These are phyloP conservation scores for Allobates femoralis DNA, from an alignment of 2,797 vertebrate genomes.

Conservation along the genomic window DNA sequence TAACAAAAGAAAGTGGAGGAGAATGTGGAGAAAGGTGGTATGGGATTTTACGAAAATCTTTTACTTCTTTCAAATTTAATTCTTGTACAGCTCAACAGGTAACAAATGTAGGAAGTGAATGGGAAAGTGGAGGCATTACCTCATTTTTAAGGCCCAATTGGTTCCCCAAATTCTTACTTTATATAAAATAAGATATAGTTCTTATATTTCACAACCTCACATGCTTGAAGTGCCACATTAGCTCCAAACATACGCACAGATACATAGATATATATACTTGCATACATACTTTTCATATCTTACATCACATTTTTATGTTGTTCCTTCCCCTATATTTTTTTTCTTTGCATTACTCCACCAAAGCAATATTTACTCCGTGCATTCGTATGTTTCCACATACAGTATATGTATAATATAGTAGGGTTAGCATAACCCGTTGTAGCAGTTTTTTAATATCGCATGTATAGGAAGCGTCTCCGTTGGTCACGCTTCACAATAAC, in stretches of 20 bases:
- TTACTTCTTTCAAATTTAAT: neutral
- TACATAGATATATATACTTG: neutral
- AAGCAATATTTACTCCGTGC: constrained; percentile 39
- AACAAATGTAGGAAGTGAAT: neutral
- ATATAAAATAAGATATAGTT: neutral
- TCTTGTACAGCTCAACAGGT: neutral
- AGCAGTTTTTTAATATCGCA: constrained; percentile 47
- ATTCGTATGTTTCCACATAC: constrained; percentile 1
- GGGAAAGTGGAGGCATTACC: constrained; percentile 3
- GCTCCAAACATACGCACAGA: neutral
- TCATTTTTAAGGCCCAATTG: neutral
- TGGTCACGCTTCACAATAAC: constrained; percentile 42
- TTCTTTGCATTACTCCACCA: constrained; percentile 27
- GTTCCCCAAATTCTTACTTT: neutral
- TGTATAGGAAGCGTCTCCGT: constrained; percentile 44
- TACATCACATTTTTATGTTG: neutral
- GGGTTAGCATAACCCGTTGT: constrained; percentile 21
- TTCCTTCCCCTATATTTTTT: neutral
- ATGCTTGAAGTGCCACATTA: neutral
- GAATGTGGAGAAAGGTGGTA: neutral
- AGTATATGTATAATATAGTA: constrained; percentile 22
- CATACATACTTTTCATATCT: neutral
- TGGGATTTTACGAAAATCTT: neutral
- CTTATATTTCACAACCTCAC: neutral
- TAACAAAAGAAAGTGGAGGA: neutral